Conservation (phyloP, 2,113 vertebrate genomes). For the Cavia aperea region DNA sequence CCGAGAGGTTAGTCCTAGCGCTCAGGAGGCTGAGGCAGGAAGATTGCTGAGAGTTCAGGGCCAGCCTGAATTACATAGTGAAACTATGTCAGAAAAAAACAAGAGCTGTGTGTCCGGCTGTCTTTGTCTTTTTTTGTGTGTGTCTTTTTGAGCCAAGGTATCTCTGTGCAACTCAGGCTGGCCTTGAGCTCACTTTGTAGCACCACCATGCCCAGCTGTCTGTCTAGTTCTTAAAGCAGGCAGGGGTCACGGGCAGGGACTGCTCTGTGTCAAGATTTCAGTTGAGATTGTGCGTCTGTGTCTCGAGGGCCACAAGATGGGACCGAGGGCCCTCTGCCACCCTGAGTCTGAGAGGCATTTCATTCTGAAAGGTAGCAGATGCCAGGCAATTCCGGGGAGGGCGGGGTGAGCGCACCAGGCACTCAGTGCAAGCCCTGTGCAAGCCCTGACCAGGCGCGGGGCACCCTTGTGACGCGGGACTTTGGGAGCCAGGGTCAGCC, state of each 20-base stretch:
- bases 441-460: background rate
- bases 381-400: background rate
- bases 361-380: background rate
- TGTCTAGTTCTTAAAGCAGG: fast-evolving
- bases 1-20: background rate
- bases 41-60: background rate
- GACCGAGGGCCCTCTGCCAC: background rate
- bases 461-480: background rate
- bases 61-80: background rate
- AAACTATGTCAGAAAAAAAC: background rate
- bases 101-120: fast-evolving
- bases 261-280: background rate
- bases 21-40: background rate
- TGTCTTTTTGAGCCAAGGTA: too few relatives aligned
- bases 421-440: background rate
- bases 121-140: too few relatives aligned
- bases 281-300: background rate
- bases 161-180: too few relatives aligned
- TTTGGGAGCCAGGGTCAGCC: background rate
- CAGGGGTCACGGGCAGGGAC: fast-evolving
- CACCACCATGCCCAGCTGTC: too few relatives aligned
- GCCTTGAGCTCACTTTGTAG: too few relatives aligned
- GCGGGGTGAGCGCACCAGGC: background rate
- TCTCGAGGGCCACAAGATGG: background rate
- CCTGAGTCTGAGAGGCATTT: background rate